A percentile compares a stretch with the other conserved stretches of the same genome.
phyloP scores from a whole-genome alignment of 2,888 invertebrate genomes.

The Noctua pronuba region DNA sequence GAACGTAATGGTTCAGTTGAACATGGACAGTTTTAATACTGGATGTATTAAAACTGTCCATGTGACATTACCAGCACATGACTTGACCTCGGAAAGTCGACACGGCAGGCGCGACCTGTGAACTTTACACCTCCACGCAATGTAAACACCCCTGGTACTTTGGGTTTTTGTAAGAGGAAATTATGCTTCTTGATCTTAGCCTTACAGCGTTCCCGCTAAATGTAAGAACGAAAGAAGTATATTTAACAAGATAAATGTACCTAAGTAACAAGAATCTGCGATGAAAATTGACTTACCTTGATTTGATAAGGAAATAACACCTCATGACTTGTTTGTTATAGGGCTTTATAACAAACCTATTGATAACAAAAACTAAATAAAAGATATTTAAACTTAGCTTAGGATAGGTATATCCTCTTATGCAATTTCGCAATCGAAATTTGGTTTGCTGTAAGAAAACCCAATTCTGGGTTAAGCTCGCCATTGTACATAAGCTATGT shows the following conservation, averaged over 20 bases:
- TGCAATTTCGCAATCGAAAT: too few relatives aligned
- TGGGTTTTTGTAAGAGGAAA: not conserved
- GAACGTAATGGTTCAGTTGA: not conserved
- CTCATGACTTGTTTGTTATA: not conserved
- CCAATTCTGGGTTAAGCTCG: too few relatives aligned
- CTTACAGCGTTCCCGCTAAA: too few relatives aligned
- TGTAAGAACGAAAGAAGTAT: not conserved
- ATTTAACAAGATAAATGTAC: not conserved
- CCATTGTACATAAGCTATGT: too few relatives aligned
- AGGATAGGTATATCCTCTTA: too few relatives aligned
- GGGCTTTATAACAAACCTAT: not conserved
- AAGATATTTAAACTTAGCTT: not conserved
- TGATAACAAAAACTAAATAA: not conserved
- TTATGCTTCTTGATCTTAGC: not conserved
- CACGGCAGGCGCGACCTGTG: not conserved
- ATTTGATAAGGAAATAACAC: not conserved
- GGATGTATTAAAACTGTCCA: not conserved
- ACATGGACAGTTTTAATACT: too few relatives aligned
- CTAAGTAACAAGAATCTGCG: not conserved
- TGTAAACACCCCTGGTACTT: not conserved
- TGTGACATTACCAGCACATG: slow-evolving; percentile 12
- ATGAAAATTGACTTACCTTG: not conserved
- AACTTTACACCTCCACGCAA: slow-evolving; percentile 7
- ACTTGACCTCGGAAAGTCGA: slow-evolving; percentile 1
- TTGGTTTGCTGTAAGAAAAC: too few relatives aligned